Evolutionary conservation across 2,113 vertebrate genomes (phyloP).

Genomic region (Trichomycterus rosablanca): DNA sequence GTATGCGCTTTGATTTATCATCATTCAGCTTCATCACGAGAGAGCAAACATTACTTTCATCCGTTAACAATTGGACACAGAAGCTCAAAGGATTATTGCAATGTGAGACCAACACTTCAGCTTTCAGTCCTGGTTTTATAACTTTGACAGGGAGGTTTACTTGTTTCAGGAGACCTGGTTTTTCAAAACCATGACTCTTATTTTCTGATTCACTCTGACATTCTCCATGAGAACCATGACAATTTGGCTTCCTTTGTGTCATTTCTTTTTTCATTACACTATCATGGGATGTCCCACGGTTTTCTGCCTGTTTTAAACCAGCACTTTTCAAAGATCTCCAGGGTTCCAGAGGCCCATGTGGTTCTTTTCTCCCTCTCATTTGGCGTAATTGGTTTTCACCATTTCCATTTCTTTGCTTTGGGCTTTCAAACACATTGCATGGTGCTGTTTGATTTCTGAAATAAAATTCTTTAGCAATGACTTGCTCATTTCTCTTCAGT

Average conservation of each 20-base stretch:
- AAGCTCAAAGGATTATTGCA: conserved; percentile 76
- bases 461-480: conserved; percentile 18
- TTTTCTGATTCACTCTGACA: conserved; percentile 21
- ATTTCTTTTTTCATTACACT: neutral
- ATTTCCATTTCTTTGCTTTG: no score
- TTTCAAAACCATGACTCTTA: neutral
- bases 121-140: conserved; percentile 64
- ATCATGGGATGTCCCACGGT: neutral
- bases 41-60: conserved; percentile 68
- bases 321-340: conserved; percentile 7
- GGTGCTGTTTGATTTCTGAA: conserved; percentile 5
- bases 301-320: neutral
- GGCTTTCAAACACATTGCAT: no score
- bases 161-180: conserved; percentile 52
- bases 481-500: conserved; percentile 22
- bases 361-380: conserved; percentile 11
- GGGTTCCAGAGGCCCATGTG: neutral
- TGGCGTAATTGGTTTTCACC: conserved; percentile 2
- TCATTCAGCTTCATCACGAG: conserved; percentile 76
- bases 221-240: neutral
- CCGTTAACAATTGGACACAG: conserved; percentile 75
- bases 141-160: conserved; percentile 64
- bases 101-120: conserved; percentile 77
- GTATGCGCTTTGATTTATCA: conserved; percentile 28
- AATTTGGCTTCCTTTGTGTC: neutral